Base-by-base conservation (phyloP, 1,140 invertebrate genomes). In the Drosophila nannoptera region DNA sequence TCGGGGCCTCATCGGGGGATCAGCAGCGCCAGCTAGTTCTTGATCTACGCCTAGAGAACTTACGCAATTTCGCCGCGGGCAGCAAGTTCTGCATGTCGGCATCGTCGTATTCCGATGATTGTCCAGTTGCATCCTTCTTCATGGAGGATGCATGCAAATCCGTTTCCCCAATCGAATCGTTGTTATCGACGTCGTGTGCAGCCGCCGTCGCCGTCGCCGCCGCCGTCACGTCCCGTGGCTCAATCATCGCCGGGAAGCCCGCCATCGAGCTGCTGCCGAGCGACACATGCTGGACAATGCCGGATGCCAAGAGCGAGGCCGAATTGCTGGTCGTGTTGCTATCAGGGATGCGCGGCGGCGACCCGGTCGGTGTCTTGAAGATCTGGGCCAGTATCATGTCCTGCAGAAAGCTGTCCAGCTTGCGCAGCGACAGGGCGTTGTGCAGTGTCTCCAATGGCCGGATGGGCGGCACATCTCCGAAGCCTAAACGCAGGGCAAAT, bases 361-460 rank as follows among this genome's bases (percentile, higher is more conserved):
- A 94, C 2, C 93, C 94, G 4, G 93, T 92, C 29, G 94, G 93
- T 6, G 94, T 94, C 35, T 93, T 91, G 65, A 93, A 93, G 31
- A 94, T 89, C 11, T 93, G 92, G 5, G 92, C 92, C 31, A 92
- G 91, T 0, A 95, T 96, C 92, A 97, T 96, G 73, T 93, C 92
- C 75, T 96, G 94, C 75, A 99, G 90, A 89, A 98, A 99, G 4
- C 91, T 90, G 87, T 98, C 97, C 71, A 99, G 90, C 88, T 99
- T 96, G 38, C 94, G 93, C 70, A 98, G 91, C 31, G 97, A 98
- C 65, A 99, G 90, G 32, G 97, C 96, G 90, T 99, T 99, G 90
- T 99, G 97, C 35, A 99, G 90, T 4, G 98, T 99, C 90, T 99
- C 97, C 82, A 99, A 88, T 0, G 97, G 97, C 49, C 97, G 93